Conservation (phyloP, 2,113 vertebrate genomes). For the Ginglymostoma cirratum region DNA sequence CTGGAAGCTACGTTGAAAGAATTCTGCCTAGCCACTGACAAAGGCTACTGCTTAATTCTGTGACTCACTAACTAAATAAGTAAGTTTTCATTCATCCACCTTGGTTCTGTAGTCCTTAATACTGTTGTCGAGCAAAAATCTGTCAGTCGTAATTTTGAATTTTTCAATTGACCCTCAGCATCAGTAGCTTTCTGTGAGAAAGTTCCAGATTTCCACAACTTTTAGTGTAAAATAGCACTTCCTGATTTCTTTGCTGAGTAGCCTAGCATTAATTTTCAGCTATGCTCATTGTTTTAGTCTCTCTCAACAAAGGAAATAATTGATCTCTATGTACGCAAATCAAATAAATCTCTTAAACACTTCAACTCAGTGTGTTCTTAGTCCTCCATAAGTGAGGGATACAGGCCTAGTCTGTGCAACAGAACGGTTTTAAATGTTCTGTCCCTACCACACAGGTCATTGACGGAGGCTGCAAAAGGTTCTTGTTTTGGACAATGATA, state of each 20-base stretch:
- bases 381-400: background rate
- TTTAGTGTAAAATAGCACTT: background rate
- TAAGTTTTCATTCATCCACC: background rate
- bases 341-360: background rate
- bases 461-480: slow-evolving; percentile 68
- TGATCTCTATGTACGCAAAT: background rate
- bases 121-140: background rate
- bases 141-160: background rate
- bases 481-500: slow-evolving; percentile 86
- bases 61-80: too few relatives aligned
- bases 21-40: too few relatives aligned
- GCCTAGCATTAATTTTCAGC: background rate
- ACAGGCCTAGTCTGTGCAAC: background rate
- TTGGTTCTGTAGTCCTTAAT: background rate
- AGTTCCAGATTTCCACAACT: background rate
- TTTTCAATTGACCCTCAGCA: background rate
- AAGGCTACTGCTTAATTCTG: too few relatives aligned
- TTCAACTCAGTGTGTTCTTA: background rate
- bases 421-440: background rate
- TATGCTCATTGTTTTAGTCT: background rate
- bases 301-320: background rate
- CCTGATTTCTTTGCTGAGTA: background rate
- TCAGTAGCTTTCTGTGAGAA: background rate
- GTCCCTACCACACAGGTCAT: slow-evolving; percentile 61
- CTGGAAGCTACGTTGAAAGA: too few relatives aligned